Evolutionary conservation across 2,113 vertebrate genomes (phyloP).

Genomic region (Tichodroma muraria): DNA sequence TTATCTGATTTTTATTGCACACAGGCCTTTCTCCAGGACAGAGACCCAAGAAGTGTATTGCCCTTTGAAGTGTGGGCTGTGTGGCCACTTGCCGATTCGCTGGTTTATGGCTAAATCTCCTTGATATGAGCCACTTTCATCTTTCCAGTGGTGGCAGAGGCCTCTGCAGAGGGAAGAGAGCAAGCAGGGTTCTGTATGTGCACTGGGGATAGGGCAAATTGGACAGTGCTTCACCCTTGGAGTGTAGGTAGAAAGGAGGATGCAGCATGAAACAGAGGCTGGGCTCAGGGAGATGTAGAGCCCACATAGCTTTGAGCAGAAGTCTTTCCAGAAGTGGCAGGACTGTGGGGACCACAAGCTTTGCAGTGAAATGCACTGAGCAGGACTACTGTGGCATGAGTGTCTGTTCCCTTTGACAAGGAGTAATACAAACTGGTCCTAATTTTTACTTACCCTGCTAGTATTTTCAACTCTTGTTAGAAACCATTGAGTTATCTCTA

Average conservation of each 20-base stretch:
- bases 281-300: neutral
- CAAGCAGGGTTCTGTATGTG: neutral
- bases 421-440: neutral
- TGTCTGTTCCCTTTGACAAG: neutral
- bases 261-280: neutral
- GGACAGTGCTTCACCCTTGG: neutral
- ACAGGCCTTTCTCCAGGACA: neutral
- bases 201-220: accelerated
- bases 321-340: neutral
- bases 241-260: neutral
- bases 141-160: neutral
- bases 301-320: neutral
- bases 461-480: neutral
- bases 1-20: constrained; percentile 7
- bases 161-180: neutral
- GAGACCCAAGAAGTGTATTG: neutral
- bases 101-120: neutral
- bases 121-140: neutral
- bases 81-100: neutral
- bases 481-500: neutral
- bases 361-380: neutral
- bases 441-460: neutral
- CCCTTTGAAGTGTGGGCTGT: constrained; percentile 9
- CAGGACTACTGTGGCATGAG: neutral
- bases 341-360: neutral